Evolutionary conservation across 2,888 invertebrate genomes (phyloP), one percentile per base, ranked within the genome.

Genomic region (Eilema griseolum): DNA sequence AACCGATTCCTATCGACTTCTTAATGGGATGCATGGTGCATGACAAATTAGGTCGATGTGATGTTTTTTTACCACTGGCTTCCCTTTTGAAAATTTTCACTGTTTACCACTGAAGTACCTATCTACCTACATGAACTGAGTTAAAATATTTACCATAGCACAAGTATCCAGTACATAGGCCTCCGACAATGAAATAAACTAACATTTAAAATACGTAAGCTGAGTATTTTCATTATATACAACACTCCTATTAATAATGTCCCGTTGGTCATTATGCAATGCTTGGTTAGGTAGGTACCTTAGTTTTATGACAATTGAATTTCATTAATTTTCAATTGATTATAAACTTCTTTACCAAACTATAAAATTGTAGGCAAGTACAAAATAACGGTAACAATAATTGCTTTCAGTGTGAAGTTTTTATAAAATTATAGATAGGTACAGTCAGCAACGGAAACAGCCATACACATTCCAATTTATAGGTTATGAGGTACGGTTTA

Each of bases 241-340:
- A 24, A 26, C 26, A 16, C 16, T 26, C 8, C 7, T 59, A 59
- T 16, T 59, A 16, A 59, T 28, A 4, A 59, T 59, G 12, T 26
- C n/a, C n/a, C 14, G 59, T 59, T 14, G 24, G 24, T 28, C 52
- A 28, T 64, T 26, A 62, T 8, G 37, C 37, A 62, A 62, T 24
- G 8, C 52, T 16, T 31, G 14, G 12, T 12, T 33, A 66, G 8
- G 12, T 11, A 33, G 8, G 8, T 33, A 33, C 31, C 33, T 37
- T 12, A 61, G 24, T 31, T 61, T 37, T 64, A 31, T 61, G 61
- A 33, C 7, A 59, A 31, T 24, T 57, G 24, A 24, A 26, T 66
- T 66, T 57, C 33, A 66, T 66, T 68, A 56, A 68, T 24, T 28
- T 61, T 23, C n/a, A 26, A 66, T 33, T 14, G 33, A 16, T 33